Percentiles rank a stretch among this genome's conserved stretches.
Evolutionary conservation across 2,113 vertebrate species (phyloP).

Genomic region (Azemiops feae): DNA sequence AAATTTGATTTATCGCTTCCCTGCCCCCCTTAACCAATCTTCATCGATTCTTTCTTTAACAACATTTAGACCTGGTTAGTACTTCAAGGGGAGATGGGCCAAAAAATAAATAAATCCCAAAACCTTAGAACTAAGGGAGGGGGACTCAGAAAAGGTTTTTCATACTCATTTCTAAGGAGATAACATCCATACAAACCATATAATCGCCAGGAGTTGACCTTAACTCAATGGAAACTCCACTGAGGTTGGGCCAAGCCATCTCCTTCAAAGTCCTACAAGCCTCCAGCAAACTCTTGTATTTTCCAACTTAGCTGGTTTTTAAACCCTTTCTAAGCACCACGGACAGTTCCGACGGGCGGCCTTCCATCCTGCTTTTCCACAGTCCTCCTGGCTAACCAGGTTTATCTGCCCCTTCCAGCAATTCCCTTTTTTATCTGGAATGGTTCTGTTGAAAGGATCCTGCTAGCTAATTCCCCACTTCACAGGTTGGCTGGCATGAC

Average conservation of each 20-base stretch:
- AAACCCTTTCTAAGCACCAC: background rate
- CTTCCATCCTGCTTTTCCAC: background rate
- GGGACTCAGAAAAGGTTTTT: background rate
- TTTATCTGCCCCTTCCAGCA: background rate
- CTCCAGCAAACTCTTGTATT: background rate
- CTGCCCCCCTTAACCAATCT: background rate
- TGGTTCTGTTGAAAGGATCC: background rate
- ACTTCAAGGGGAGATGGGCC: background rate
- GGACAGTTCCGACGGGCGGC: background rate
- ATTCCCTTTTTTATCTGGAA: background rate
- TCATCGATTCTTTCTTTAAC: background rate
- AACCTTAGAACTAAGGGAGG: background rate
- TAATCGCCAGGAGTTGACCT: background rate
- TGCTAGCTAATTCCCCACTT: background rate
- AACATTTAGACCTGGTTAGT: background rate
- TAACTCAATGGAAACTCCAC: background rate
- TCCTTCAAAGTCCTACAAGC: background rate
- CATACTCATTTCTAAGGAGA: background rate
- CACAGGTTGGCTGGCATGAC: background rate
- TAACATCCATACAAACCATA: background rate
- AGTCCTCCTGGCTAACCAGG: background rate
- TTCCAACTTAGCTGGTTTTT: background rate
- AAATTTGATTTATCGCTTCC: background rate
- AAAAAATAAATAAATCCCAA: background rate
- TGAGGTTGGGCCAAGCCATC: background rate